Evolutionary conservation across 2,888 invertebrate species (phyloP).

Genomic region (Phorcus lineatus): DNA sequence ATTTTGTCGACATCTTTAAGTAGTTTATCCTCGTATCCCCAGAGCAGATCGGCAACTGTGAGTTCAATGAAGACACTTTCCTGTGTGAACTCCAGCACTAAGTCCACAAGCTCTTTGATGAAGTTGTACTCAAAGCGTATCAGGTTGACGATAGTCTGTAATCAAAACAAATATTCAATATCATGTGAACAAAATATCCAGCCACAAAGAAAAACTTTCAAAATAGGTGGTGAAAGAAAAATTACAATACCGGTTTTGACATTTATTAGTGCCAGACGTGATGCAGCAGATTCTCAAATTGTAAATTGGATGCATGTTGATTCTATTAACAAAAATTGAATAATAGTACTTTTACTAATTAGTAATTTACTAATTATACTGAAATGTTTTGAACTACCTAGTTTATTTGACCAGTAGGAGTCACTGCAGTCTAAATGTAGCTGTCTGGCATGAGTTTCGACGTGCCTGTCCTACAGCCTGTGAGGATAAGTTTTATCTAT

Average conservation of each 20-base stretch:
- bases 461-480: too few relatives aligned
- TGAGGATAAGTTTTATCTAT: too few relatives aligned
- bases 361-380: too few relatives aligned
- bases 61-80: slow-evolving; percentile 54
- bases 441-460: too few relatives aligned
- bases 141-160: slow-evolving; percentile 55
- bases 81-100: slow-evolving; percentile 80
- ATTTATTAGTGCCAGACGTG: too few relatives aligned
- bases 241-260: neutral
- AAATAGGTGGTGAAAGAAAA: neutral
- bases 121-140: slow-evolving; percentile 47
- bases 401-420: too few relatives aligned
- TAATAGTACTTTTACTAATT: too few relatives aligned
- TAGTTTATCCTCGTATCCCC: slow-evolving; percentile 67
- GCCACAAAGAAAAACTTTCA: neutral
- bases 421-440: too few relatives aligned
- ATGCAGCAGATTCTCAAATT: too few relatives aligned
- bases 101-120: slow-evolving; percentile 45
- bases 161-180: neutral
- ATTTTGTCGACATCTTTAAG: slow-evolving; percentile 46
- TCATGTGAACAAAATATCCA: neutral
- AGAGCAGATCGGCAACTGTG: slow-evolving; percentile 59
- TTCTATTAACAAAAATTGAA: too few relatives aligned
- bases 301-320: too few relatives aligned
- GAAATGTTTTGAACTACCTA: too few relatives aligned